Conservation (phyloP, 2,797 vertebrate species). For the Momotus momota region DNA sequence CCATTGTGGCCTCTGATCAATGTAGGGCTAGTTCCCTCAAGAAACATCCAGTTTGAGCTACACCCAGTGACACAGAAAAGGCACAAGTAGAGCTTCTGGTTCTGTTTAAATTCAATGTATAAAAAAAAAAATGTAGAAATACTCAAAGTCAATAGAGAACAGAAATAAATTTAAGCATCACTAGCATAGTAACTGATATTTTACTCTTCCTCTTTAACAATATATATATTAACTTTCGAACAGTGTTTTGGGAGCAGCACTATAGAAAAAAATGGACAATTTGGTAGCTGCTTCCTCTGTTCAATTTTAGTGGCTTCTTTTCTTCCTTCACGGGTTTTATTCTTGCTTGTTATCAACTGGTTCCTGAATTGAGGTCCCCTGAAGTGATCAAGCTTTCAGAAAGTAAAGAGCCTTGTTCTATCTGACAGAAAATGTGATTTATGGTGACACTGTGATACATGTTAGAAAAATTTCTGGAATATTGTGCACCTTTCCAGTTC, state of each 20-base stretch:
- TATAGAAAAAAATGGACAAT: neutral
- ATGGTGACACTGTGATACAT: fast-evolving
- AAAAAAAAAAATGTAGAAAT: neutral
- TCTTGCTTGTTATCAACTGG: neutral
- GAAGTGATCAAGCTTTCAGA: neutral
- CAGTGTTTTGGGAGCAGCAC: neutral
- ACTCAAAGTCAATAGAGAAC: neutral
- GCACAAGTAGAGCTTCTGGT: neutral
- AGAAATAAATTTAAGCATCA: neutral
- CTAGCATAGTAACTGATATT: neutral
- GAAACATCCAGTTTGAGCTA: neutral
- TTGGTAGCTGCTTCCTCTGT: neutral
- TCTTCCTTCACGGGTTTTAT: neutral
- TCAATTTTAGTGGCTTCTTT: neutral
- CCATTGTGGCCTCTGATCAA: neutral
- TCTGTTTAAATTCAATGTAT: neutral
- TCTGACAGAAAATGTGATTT: neutral
- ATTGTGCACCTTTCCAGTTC: neutral
- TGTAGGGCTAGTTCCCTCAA: fast-evolving
- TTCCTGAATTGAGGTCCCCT: neutral
- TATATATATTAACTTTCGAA: neutral
- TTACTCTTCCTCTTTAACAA: neutral
- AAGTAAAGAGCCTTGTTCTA: neutral
- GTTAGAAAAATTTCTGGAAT: neutral
- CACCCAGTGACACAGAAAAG: neutral